phyloP scores from a whole-genome alignment of 2,113 vertebrate genomes.

The Centrocercus urophasianus region DNA sequence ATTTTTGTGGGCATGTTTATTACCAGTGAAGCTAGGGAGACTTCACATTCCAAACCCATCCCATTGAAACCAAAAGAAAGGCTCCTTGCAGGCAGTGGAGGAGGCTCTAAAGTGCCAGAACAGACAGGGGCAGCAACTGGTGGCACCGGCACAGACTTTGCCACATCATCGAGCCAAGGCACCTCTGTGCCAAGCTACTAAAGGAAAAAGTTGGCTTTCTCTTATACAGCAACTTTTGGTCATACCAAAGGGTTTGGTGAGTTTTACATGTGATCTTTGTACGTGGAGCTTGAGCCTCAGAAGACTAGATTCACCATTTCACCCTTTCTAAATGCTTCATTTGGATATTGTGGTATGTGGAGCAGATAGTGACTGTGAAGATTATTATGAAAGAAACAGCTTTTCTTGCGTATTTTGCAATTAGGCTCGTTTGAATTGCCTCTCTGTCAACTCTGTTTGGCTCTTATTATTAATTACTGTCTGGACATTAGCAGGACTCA shows the following conservation, averaged over 20 bases:
- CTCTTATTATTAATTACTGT: not conserved
- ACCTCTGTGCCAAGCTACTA: not conserved
- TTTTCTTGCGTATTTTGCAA: constrained; percentile 6
- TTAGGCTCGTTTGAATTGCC: not conserved
- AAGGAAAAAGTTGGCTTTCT: not conserved
- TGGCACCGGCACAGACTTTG: not conserved
- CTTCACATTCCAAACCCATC: not conserved
- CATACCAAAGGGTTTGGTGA: not conserved
- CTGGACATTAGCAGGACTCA: not conserved
- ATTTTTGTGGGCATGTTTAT: constrained; percentile 14
- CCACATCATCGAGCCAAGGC: not conserved
- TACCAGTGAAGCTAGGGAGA: not conserved
- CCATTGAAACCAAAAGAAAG: not conserved
- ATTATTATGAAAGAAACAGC: accelerated
- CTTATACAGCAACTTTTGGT: not conserved
- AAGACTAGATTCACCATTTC: not conserved
- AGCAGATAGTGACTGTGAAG: not conserved
- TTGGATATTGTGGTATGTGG: not conserved
- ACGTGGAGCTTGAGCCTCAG: not conserved
- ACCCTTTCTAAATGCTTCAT: not conserved
- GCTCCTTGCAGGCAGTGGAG: not conserved
- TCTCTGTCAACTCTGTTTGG: not conserved
- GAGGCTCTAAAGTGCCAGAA: not conserved
- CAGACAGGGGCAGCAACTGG: not conserved
- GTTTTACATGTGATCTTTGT: not conserved